Conservation (phyloP, 2,113 vertebrate species). For the Paracanthobrama guichenoti region DNA sequence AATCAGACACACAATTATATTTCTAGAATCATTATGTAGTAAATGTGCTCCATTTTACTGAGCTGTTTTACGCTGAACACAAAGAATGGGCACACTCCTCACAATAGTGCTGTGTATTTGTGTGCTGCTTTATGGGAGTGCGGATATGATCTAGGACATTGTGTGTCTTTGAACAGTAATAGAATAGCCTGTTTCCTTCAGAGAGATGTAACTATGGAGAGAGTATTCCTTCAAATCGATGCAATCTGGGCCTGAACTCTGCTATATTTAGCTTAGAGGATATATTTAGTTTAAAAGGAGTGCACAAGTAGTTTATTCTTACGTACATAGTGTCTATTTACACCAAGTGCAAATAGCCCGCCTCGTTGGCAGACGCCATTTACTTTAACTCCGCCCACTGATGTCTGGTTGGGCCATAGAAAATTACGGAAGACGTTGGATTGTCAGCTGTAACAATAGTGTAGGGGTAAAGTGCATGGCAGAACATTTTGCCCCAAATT, state of each 20-base stretch:
- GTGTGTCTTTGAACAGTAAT: not conserved
- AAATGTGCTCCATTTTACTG: not conserved
- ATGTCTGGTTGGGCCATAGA: too few species aligned
- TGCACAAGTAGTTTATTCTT: not conserved
- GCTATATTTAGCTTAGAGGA: not conserved
- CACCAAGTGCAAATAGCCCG: too few species aligned
- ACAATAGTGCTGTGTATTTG: not conserved
- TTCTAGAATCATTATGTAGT: slow-evolving; percentile 6
- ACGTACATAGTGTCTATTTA: too few species aligned
- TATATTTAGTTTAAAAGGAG: not conserved
- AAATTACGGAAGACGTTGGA: too few species aligned
- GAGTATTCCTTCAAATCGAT: slow-evolving; percentile 23
- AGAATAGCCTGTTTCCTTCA: not conserved
- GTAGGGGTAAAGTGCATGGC: too few species aligned
- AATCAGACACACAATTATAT: not conserved
- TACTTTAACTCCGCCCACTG: too few species aligned
- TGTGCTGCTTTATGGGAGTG: slow-evolving; percentile 4
- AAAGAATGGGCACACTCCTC: slow-evolving; percentile 8
- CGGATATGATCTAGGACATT: not conserved
- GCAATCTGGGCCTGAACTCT: not conserved
- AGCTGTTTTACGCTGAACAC: not conserved
- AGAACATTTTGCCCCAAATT: too few species aligned
- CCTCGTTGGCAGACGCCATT: too few species aligned
- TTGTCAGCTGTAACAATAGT: too few species aligned
- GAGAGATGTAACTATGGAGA: not conserved